A percentile compares a stretch with the other conserved stretches of the same genome.
Evolutionary conservation across 2,113 vertebrate species (phyloP).

Genomic region (Chrysemys picta): DNA sequence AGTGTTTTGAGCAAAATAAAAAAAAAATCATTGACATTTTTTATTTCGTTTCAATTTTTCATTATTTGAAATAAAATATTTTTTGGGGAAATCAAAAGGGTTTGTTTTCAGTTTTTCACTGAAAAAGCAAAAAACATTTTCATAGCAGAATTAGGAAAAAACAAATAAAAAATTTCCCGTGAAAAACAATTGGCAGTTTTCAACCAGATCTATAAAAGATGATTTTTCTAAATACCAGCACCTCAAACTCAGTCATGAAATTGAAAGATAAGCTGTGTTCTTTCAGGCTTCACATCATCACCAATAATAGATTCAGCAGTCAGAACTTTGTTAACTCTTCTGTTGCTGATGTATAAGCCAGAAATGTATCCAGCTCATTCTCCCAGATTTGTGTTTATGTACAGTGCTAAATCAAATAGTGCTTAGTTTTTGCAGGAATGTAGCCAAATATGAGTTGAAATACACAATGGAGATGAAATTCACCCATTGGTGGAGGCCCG

Average conservation of each 20-base stretch:
- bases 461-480: neutral
- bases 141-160: neutral
- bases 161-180: neutral
- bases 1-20: neutral
- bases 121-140: neutral
- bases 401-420: neutral
- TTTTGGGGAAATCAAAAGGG: neutral
- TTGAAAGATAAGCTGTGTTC: neutral
- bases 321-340: neutral
- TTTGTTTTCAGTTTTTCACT: neutral
- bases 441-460: neutral
- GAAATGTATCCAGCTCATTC: neutral
- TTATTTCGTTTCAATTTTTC: neutral
- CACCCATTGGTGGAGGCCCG: neutral
- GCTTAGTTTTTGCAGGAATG: neutral
- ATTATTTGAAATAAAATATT: neutral
- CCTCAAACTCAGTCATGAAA: neutral
- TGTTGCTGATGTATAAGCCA: neutral
- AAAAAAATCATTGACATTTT: neutral
- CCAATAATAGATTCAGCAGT: neutral
- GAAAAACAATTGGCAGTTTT: neutral
- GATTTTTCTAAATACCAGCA: fast-evolving
- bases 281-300: neutral
- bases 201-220: neutral
- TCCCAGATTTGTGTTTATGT: neutral